These are phyloP conservation scores for Uromys caudimaculatus DNA, from an alignment of 2,797 vertebrate species.

Conservation along the genomic window DNA sequence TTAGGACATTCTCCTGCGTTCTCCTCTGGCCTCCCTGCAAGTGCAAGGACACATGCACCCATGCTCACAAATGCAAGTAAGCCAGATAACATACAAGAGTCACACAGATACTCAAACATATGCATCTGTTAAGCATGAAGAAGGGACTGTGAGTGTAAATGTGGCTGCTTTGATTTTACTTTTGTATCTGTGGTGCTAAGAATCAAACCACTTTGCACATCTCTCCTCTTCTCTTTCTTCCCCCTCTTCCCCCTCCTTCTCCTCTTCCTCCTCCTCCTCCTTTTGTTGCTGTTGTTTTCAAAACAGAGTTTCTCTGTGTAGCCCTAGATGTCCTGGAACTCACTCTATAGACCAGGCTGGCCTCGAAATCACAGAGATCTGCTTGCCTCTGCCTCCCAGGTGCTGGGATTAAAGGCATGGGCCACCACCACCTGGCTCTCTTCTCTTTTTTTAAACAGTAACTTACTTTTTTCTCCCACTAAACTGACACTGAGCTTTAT, in stretches of 20 bases:
- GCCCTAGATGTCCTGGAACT: not conserved
- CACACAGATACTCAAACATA: not conserved
- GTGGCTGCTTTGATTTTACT: not conserved
- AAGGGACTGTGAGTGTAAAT: not conserved
- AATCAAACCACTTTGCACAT: not conserved
- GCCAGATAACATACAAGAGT: not conserved
- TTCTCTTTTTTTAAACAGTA: not conserved
- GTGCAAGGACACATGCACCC: too few relatives aligned
- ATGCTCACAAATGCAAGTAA: not conserved
- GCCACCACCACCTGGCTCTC: not conserved
- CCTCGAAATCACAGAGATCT: not conserved
- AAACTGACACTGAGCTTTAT: not conserved
- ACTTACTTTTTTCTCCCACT: not conserved
- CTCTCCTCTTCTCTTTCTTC: not conserved
- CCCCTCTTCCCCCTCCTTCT: fast-evolving
- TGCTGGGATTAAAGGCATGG: not conserved
- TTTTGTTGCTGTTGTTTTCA: not conserved
- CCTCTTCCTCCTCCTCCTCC: too few relatives aligned
- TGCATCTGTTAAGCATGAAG: not conserved
- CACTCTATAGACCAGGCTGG: not conserved
- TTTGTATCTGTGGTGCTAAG: not conserved
- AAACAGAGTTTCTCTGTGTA: not conserved
- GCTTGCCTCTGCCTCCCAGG: not conserved
- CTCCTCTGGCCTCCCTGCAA: not conserved
- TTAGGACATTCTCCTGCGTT: not conserved